Percentiles rank a stretch among this genome's conserved stretches.
phyloP scores from a whole-genome alignment of 2,888 invertebrate genomes.

The Brachycybe producta region DNA sequence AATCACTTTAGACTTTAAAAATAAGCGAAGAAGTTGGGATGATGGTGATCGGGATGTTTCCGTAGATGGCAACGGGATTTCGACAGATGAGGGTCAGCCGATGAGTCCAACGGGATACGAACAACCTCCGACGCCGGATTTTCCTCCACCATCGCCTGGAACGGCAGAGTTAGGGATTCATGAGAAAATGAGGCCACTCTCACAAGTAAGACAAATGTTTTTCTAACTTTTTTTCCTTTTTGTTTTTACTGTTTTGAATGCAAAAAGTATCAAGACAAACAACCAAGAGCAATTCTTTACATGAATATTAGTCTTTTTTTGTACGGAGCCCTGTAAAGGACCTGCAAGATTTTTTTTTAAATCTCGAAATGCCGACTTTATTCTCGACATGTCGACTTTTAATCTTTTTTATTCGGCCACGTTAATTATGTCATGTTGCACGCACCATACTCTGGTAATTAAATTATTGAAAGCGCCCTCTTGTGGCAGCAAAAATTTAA shows the following conservation, averaged over 20 bases:
- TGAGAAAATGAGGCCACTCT: constrained; percentile 73
- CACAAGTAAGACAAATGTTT: constrained; percentile 50
- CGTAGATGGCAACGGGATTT: constrained; percentile 18
- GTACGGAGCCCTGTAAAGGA: no score
- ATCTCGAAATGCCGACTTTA: no score
- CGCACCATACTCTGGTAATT: no score
- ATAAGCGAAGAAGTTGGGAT: constrained; percentile 40
- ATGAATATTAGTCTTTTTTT: no score
- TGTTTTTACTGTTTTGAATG: background rate
- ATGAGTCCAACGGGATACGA: constrained; percentile 78
- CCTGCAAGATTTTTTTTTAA: no score
- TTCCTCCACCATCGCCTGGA: constrained; percentile 79
- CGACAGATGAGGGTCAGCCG: constrained; percentile 37
- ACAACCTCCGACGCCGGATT: constrained; percentile 86
- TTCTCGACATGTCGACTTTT: no score
- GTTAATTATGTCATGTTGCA: no score
- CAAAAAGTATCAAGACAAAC: no score
- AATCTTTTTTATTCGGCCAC: no score
- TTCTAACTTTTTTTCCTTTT: background rate
- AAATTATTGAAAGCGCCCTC: no score
- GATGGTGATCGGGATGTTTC: constrained; percentile 39
- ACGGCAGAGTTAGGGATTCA: constrained; percentile 81
- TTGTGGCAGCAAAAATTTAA: no score
- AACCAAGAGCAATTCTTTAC: no score
- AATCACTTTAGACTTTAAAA: constrained; percentile 27